Evolutionary conservation across 2,113 vertebrate genomes (phyloP), one percentile per base, ranked within the genome.

Genomic region (Alectura lathami): DNA sequence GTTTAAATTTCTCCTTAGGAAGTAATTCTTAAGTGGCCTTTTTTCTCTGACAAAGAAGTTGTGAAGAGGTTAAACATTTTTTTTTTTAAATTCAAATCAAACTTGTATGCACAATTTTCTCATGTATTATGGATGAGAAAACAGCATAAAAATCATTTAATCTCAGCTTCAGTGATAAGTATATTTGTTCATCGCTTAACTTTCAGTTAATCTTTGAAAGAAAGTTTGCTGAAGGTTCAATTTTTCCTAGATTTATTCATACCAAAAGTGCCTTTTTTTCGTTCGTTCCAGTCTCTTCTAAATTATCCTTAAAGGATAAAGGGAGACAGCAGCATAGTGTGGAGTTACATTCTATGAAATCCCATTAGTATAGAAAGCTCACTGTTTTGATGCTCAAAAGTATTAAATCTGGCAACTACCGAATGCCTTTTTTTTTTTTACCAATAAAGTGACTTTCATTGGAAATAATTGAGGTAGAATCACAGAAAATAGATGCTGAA

Each of bases 361-460:
- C 75, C 29, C 17, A 14, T 86, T 88, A 81, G 47, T 67, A 64
- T 40, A 56, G 47, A 77, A 94, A 74, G 50, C 50, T 87, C 40
- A 43, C 17, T 56, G 32, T 69, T 40, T 88, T 45, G 50, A 80
- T 83, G 64, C 34, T 51, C 70, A 17, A 83, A 85, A 66, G 36
- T 77, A 88, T 93, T 89, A 83, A 63, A 88, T 93, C 66, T 88
- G 67, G 67, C 51, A 70, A 47, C 15, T 47, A 16, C 23, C 43
- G 50, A 86, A 86, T 88, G 42, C 50, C 66, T 94, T 97, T 76
- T 91, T 68, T 94, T 97, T 76, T 91, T 68, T 80, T 40, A 36
- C 50, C 32, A 79, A 50, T 76, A 69, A 93, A 87, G 34, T 66
- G 62, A 74, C 67, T 88, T 92, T 82, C 47, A 85, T 9, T 67